Evolutionary conservation across 2,888 invertebrate genomes (phyloP).

Genomic region (Phymatocera aterrima): DNA sequence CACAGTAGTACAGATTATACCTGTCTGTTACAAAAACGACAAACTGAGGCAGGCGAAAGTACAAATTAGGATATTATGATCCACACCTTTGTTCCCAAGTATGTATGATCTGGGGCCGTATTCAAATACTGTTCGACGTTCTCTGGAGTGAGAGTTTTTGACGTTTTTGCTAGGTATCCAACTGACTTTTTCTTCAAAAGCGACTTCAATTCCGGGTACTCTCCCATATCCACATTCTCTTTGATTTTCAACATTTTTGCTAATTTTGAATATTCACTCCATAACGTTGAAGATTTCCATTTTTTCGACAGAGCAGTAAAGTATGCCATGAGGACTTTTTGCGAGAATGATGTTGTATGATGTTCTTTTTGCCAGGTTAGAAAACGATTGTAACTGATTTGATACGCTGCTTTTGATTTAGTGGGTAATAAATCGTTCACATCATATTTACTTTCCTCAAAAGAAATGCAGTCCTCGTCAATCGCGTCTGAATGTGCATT

Average conservation of each 20-base stretch:
- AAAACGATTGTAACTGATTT: background rate
- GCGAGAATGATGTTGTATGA: background rate
- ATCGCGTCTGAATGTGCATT: background rate
- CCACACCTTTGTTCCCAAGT: background rate
- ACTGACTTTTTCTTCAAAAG: background rate
- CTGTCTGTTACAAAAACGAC: too few species aligned
- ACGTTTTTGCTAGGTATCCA: background rate
- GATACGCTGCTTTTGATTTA: background rate
- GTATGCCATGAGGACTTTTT: background rate
- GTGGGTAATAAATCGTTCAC: background rate
- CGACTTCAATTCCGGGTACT: background rate
- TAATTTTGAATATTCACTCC: constrained; percentile 5
- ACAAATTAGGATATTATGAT: background rate
- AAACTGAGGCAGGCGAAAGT: too few species aligned
- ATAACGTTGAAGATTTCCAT: background rate
- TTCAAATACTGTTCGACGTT: background rate
- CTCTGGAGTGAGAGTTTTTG: background rate
- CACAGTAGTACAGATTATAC: too few species aligned
- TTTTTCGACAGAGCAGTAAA: background rate
- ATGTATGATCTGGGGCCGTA: background rate
- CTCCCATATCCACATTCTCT: background rate
- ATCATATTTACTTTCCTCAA: background rate
- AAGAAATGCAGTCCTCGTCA: background rate
- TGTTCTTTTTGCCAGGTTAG: background rate
- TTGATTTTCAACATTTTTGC: background rate